Base-by-base conservation (phyloP, 2,113 vertebrate species). In the Haplotaxodon microlepis region DNA sequence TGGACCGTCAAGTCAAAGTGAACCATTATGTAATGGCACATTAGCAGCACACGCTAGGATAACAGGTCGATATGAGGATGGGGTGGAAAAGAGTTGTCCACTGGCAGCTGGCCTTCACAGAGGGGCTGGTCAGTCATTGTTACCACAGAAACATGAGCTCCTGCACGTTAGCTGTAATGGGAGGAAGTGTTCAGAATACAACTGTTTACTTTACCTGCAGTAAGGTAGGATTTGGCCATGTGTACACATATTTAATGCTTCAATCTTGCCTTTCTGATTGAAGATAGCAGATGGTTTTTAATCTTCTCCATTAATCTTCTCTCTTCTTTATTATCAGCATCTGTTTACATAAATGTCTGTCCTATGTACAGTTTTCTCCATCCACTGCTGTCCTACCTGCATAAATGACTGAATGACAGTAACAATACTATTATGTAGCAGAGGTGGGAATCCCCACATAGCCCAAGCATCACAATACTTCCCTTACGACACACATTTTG, bases 21-120 rank as follows among this genome's bases (percentile, higher is more conserved):
- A 84, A 38, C 66, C 73, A 76, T 95, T 94, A 92, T 34, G 29
- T 91, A 94, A 95, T 24, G 31, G 21, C 42, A 88, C 85, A 86
- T 91, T 87, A 88, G 90, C 89, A 61, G 11, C 7, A 40, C 42
- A 84, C 16, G 88, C 86, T 78, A 51, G 34, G 85, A 79, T 87
- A 88, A 79, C 56, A 13, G 90, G 82, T 95, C 92, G 19, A 94
- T 92, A 80, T 16, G 83, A 85, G 88, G 9, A 61, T 16, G 9
- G 51, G 45, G 34, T 16, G 73, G 61, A 4, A 6, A n/a, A 59
- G n/a, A 24, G 31, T 36, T 51, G 86, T 24, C 29, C 29, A 56
- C 85, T 79, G 84, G 82, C 53, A 71, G 63, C 87, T 69, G 86
- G 92, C 84, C 90, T 89, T 93, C 88, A 89, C 84, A 57, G 12